These are phyloP conservation scores for Dioctria linearis DNA, from an alignment of 2,888 invertebrate species.

Conservation along the genomic window DNA sequence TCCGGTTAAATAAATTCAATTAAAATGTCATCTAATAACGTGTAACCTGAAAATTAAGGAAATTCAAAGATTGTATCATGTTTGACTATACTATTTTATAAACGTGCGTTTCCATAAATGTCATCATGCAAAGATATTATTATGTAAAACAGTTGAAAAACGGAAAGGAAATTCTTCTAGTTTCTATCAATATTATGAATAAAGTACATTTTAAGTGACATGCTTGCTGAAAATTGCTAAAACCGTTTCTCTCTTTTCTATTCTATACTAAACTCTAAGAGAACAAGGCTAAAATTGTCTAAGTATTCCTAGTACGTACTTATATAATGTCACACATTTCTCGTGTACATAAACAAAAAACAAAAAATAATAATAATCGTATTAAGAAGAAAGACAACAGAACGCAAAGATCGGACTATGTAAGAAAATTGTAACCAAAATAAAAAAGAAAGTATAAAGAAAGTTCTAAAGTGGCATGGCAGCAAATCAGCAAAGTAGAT, in stretches of 20 bases:
- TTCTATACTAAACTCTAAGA: slow-evolving; percentile 34
- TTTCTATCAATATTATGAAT: slow-evolving; percentile 8
- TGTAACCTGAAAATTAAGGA: too few species aligned
- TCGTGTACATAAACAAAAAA: slow-evolving; percentile 40
- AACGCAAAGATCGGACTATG: slow-evolving; percentile 51
- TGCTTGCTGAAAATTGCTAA: slow-evolving; percentile 25
- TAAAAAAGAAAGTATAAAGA: slow-evolving; percentile 61
- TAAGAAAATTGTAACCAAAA: slow-evolving; percentile 20
- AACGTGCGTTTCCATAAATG: too few species aligned
- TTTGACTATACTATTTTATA: too few species aligned
- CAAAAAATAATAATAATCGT: slow-evolving; percentile 47
- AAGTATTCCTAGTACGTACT: slow-evolving; percentile 13
- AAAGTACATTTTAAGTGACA: slow-evolving; percentile 1
- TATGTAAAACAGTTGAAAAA: slow-evolving; percentile 16
- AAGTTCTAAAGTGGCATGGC: slow-evolving; percentile 56
- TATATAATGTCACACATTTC: slow-evolving; percentile 54
- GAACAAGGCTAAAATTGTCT: slow-evolving; percentile 22
- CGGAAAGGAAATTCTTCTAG: slow-evolving; percentile 33
- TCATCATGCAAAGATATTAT: slow-evolving; percentile 1
- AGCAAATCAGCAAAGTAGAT: slow-evolving; percentile 22
- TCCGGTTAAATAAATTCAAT: too few species aligned
- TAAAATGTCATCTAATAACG: too few species aligned
- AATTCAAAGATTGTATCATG: too few species aligned
- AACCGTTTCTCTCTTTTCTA: neutral
- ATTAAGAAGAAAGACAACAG: slow-evolving; percentile 55